These are phyloP conservation scores for Hipposideros armiger DNA, from an alignment of 2,113 vertebrate genomes.

Conservation along the genomic window DNA sequence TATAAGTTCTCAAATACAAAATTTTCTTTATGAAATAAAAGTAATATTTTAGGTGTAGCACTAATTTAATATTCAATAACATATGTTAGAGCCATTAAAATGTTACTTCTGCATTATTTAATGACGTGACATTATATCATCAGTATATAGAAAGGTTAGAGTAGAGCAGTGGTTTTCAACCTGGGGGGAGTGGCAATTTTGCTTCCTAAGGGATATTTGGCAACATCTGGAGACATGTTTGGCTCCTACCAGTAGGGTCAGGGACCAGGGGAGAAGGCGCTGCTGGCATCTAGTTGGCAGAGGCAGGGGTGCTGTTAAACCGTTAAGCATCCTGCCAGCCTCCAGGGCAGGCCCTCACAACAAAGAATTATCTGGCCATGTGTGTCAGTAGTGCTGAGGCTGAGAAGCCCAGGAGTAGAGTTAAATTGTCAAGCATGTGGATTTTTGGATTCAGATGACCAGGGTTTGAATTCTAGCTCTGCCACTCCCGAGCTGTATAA, in stretches of 20 bases:
- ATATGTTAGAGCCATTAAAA: neutral
- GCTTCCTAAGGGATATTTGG: neutral
- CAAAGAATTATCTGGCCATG: neutral
- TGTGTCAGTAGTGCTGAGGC: fast-evolving
- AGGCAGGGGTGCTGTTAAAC: neutral
- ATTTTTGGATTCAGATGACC: neutral
- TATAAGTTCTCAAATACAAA: slow-evolving; percentile 24
- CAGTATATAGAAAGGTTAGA: neutral
- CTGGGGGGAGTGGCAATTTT: neutral
- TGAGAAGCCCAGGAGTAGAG: neutral
- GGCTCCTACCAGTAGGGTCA: neutral
- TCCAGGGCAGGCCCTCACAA: neutral
- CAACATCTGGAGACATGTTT: neutral
- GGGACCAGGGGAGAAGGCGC: neutral
- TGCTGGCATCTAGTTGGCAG: neutral
- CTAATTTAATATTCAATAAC: slow-evolving; percentile 28
- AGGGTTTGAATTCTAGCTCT: neutral
- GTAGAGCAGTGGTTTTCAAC: neutral
- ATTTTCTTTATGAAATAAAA: slow-evolving; percentile 17
- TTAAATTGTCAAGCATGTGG: neutral
- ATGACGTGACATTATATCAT: neutral
- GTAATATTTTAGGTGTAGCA: neutral
- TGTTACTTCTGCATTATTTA: neutral
- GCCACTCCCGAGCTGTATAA: neutral
- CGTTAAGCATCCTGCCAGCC: neutral